Conservation (phyloP, 2,888 invertebrate species). For the Deilephila porcellus region DNA sequence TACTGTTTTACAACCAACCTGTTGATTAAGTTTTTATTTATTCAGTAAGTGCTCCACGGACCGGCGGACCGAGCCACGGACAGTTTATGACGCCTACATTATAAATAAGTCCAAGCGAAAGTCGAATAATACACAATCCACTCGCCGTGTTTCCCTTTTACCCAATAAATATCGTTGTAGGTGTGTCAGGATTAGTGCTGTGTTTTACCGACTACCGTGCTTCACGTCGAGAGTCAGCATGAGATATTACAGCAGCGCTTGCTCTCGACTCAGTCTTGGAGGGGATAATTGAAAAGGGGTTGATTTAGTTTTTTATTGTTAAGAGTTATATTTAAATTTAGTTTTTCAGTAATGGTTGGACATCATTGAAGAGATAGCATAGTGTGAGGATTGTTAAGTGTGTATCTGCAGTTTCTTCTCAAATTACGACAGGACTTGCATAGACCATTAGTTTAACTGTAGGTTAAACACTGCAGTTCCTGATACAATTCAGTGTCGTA, state of each 20-base stretch:
- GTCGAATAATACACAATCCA: slow-evolving; percentile 13
- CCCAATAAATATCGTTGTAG: slow-evolving; percentile 4
- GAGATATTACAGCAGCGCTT: not conserved
- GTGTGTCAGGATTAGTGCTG: not conserved
- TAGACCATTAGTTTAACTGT: too few species aligned
- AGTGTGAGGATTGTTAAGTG: too few species aligned
- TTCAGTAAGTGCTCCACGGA: slow-evolving; percentile 39
- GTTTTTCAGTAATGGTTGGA: not conserved
- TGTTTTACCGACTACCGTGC: not conserved
- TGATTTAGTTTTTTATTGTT: not conserved
- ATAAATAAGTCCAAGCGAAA: slow-evolving; percentile 24
- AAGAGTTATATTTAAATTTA: not conserved
- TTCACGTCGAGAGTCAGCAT: not conserved
- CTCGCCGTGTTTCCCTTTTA: slow-evolving; percentile 2
- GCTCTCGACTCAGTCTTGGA: not conserved
- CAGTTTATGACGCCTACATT: slow-evolving; percentile 33
- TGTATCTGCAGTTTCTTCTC: too few species aligned
- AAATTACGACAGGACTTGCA: too few species aligned
- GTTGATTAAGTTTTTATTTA: slow-evolving; percentile 52
- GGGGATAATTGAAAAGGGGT: not conserved
- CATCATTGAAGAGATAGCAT: not conserved
- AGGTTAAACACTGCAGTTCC: too few species aligned
- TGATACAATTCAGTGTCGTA: too few species aligned
- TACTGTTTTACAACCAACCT: slow-evolving; percentile 39
- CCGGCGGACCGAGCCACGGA: slow-evolving; percentile 26